Base-by-base conservation (phyloP, 2,797 vertebrate species). In the Bufotes viridis region DNA sequence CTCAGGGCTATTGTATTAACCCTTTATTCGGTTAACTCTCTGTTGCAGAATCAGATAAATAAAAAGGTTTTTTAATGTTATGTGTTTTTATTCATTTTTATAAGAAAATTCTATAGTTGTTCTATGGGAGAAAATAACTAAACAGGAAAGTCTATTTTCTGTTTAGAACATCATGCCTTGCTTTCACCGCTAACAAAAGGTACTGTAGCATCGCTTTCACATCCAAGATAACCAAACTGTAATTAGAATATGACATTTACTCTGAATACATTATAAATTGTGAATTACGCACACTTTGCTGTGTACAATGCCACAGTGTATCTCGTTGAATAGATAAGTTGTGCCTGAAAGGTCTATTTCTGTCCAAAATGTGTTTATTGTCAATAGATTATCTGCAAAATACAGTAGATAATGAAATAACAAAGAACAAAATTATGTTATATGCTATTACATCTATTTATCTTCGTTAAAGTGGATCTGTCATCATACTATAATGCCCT, bases 181-280 rank as follows among this genome's bases (percentile, higher is more conserved):
- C 51, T 75, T 75, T 51, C 1, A n/a, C 20, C 72, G 51, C 9
- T n/a, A 51, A 75, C 18, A 13, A 75, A 75, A 51, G 12, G 29
- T 34, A 34, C 29, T 34, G 20, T 51, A 75, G 22, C 42, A 51
- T 51, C 51, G 20, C 42, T 75, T 75, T 75, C 72, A 75, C 72
- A 42, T 75, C 34, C 72, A 75, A 29, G 24, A 70, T 29, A 70
- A 26, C n/a, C 10, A 34, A 75, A 51, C 34, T 74, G 70, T 74
- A 74, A 74, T 74, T 74, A 74, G 34, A 75, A 26, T 18, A n/a
- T 49, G 14, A 20, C 49, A 75, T 75, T 75, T 75, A n/a, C 42
- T n/a, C 42, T 51, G 42, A 75, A 51, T 75, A 51, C 18, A 75
- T 22, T 51, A 75, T 22, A 51, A 75, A 22, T 51, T 49, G 72